phyloP scores from a whole-genome alignment of 92 coral and sea anemone species.

The Paramuricea clavata region DNA sequence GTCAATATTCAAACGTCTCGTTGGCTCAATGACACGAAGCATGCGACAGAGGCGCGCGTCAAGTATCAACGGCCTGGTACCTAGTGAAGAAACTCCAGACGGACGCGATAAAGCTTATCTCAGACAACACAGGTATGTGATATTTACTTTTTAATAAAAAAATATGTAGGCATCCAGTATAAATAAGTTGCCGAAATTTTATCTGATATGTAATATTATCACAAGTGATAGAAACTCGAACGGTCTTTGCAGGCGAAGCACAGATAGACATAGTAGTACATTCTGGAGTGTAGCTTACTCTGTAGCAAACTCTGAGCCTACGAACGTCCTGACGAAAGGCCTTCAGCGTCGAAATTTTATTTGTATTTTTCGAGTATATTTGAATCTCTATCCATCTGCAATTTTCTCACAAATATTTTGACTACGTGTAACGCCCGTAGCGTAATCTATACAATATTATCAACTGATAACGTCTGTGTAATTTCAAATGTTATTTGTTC shows the following conservation, averaged over 20 bases:
- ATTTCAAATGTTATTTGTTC: neutral
- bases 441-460: constrained; percentile 4
- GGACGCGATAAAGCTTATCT: neutral
- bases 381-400: too few species aligned
- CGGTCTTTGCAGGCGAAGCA: too few species aligned
- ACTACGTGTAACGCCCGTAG: constrained; percentile 51
- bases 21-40: constrained; percentile 37
- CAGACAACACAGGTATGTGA: neutral
- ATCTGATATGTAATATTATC: neutral
- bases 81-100: neutral
- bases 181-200: neutral
- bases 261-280: too few species aligned
- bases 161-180: neutral
- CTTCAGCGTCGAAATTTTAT: too few species aligned
- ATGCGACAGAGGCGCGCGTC: constrained; percentile 36
- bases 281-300: too few species aligned
- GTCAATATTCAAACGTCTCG: constrained; percentile 32
- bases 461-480: neutral
- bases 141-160: neutral
- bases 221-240: too few species aligned
- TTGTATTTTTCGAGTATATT: too few species aligned
- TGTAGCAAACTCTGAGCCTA: too few species aligned
- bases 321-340: too few species aligned
- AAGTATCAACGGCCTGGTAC: constrained; percentile 21
- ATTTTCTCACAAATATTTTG: too few species aligned